These are phyloP conservation scores for Varecia variegata DNA, from an alignment of 2,797 vertebrate species.

Conservation along the genomic window DNA sequence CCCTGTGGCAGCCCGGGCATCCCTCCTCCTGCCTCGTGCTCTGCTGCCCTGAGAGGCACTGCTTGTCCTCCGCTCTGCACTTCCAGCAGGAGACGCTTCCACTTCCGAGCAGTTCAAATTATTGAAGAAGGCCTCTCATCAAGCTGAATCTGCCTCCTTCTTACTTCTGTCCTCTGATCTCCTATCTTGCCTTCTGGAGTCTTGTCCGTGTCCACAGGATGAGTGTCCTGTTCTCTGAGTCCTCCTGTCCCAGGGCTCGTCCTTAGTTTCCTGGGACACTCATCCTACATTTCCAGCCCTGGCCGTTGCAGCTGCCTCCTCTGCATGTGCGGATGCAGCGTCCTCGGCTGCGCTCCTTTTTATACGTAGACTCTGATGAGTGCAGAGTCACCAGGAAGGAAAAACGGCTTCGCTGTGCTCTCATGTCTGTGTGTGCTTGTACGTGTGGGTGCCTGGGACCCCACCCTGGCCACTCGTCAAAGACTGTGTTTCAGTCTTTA, in stretches of 20 bases:
- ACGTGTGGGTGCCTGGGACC: not conserved
- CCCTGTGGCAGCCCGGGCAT: not conserved
- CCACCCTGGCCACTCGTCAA: not conserved
- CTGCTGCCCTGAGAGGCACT: fast-evolving
- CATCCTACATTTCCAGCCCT: fast-evolving
- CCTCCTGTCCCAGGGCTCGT: fast-evolving
- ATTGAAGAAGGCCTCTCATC: not conserved
- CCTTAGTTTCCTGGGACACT: too few species aligned
- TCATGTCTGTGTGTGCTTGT: fast-evolving
- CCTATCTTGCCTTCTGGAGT: not conserved
- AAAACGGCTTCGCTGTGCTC: not conserved
- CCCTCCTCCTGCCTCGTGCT: fast-evolving
- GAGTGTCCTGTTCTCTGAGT: fast-evolving
- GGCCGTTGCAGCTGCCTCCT: not conserved
- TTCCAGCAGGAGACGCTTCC: not conserved
- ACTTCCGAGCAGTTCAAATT: not conserved
- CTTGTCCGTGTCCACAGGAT: fast-evolving
- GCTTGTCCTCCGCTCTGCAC: too few species aligned
- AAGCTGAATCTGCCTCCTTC: too few species aligned
- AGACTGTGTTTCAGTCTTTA: not conserved
- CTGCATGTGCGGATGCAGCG: fast-evolving
- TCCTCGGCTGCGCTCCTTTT: not conserved
- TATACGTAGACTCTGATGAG: not conserved
- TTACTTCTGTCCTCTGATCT: not conserved
- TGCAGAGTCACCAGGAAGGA: not conserved